These are phyloP conservation scores for Clarias gariepinus DNA, from an alignment of 2,113 vertebrate genomes.

Conservation along the genomic window DNA sequence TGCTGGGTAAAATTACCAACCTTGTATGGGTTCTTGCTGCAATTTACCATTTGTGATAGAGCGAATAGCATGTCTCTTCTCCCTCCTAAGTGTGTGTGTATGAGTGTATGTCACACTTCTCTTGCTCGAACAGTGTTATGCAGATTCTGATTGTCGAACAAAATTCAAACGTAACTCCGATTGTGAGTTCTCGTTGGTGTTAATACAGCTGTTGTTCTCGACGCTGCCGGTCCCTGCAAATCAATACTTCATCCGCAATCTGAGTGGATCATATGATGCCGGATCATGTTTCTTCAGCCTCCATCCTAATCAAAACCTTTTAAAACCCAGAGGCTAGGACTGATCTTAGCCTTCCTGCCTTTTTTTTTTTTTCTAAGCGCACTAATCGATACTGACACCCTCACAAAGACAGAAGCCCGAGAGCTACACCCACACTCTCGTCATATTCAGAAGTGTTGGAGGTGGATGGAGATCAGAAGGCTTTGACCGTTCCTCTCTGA, in stretches of 20 bases:
- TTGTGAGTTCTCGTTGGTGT: not conserved
- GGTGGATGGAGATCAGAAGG: constrained; percentile 59
- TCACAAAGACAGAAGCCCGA: constrained; percentile 64
- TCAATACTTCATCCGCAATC: constrained; percentile 35
- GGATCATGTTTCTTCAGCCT: constrained; percentile 35
- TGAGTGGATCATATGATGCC: constrained; percentile 36
- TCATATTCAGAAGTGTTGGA: constrained; percentile 49
- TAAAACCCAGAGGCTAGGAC: constrained; percentile 34
- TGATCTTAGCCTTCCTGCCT: constrained; percentile 29
- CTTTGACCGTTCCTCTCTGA: constrained; percentile 62
- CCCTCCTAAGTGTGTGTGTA: not conserved
- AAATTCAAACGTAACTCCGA: not conserved
- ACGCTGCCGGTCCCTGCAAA: constrained; percentile 22
- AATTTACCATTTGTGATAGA: constrained; percentile 18
- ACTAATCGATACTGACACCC: constrained; percentile 72
- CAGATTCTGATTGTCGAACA: constrained; percentile 37
- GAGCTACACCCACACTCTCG: constrained; percentile 40
- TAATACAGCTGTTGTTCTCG: constrained; percentile 35
- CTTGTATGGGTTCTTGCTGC: constrained; percentile 5
- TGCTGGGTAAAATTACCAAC: constrained; percentile 13
- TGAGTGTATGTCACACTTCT: not conserved
- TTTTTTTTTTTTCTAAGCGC: constrained; percentile 65
- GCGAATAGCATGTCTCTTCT: not conserved
- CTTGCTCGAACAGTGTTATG: not conserved
- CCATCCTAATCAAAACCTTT: constrained; percentile 45